Base-by-base conservation (phyloP, 2,888 invertebrate genomes). In the Argyresthia goedartella region DNA sequence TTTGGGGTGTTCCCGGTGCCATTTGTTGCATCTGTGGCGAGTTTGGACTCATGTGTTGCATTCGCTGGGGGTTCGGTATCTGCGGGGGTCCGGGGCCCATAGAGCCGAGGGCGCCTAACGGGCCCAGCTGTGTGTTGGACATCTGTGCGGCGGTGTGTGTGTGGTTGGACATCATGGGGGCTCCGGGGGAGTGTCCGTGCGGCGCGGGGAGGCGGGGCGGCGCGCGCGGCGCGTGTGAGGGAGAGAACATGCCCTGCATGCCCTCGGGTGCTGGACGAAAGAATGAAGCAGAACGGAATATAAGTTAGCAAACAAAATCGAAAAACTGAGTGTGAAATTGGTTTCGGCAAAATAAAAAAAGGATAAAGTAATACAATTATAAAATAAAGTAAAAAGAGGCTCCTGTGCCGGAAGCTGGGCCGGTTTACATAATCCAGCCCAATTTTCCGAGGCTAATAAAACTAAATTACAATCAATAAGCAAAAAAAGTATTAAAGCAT, bases 211-310 rank as follows among this genome's bases (percentile, higher is more conserved):
- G 71, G 25, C 85, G 71, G 50, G 77, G 69, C 1, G 76, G 69
- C 8, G 74, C 69, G 50, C 84, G 71, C 49, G 79, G 74, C 57
- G 77, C 80, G 65, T 78, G 85, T 54, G 75, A 59, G 60, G 82
- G 71, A 55, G 86, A 81, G 68, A 84, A 86, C 76, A 86, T 77
- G 73, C 75, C 81, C 66, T 74, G 71, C 65, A 85, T 82, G 11
- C 46, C 46, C 36, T 51, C 46, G 14, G 51, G 39, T 15, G 39
- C 51, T 51, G 39, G 25, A n/a, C 7, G 6, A 42, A 41, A n/a
- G 36, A 36, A 4, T 14, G 44, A 44, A 44, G 44, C 44, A 44
- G 15, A 35, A 36, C n/a, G 14, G 36, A 48, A 48, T 11, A 46
- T 46, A 33, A 44, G 16, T 42, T 44, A 4, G 44, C 44, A 44